A percentile compares a stretch with the other conserved stretches of the same genome.
These are phyloP conservation scores for Bryconaethiops microstoma DNA, from an alignment of 2,797 vertebrate species.

Conservation along the genomic window DNA sequence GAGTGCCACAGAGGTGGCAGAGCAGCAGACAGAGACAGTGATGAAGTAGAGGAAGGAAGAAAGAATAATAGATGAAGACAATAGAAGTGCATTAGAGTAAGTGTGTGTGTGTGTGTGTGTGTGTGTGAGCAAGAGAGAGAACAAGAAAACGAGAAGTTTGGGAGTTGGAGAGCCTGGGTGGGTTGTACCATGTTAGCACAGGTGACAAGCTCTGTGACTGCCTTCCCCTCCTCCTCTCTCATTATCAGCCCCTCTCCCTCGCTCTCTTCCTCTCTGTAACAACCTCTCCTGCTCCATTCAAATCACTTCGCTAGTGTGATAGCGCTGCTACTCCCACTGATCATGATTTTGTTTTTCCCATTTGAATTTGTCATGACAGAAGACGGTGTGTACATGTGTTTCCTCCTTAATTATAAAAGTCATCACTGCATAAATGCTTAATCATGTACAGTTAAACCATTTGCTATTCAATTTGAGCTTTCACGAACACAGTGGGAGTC, in stretches of 20 bases:
- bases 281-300: constrained; percentile 24
- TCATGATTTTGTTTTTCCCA: constrained; percentile 25
- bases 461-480: constrained; percentile 46
- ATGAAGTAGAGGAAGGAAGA: constrained; percentile 71
- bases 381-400: constrained; percentile 26
- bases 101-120: constrained; percentile 47
- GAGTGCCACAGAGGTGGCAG: constrained; percentile 67
- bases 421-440: constrained; percentile 48
- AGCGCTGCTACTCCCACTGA: constrained; percentile 9
- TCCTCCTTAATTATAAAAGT: constrained; percentile 48
- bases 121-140: constrained; percentile 36
- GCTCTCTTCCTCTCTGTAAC: constrained; percentile 39
- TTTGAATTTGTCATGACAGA: constrained; percentile 13
- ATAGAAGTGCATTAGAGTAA: constrained; percentile 80
- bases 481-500: constrained; percentile 38
- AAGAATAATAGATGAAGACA: constrained; percentile 83
- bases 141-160: constrained; percentile 15
- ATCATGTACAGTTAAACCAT: constrained; percentile 50
- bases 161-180: constrained; percentile 39
- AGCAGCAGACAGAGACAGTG: constrained; percentile 71
- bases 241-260: constrained; percentile 24
- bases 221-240: constrained; percentile 24
- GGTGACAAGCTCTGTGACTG: constrained; percentile 45
- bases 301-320: constrained; percentile 13
- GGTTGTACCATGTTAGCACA: constrained; percentile 52